A percentile compares a stretch with the other conserved stretches of the same genome.
These are phyloP conservation scores for Tragelaphus buxtoni DNA, from an alignment of 2,113 vertebrate species.

Conservation along the genomic window DNA sequence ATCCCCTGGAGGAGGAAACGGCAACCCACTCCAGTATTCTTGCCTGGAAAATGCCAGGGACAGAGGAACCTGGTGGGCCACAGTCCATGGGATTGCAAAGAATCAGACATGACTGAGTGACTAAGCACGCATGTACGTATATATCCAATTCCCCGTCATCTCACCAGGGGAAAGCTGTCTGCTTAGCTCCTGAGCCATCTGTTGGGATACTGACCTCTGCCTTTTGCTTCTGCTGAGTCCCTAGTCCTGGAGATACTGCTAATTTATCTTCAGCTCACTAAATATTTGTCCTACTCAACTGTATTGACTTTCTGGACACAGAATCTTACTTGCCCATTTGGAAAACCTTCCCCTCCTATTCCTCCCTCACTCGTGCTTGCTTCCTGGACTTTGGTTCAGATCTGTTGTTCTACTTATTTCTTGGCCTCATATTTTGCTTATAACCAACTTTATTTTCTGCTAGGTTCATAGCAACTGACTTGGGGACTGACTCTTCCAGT, in stretches of 20 bases:
- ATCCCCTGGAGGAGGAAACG: not conserved
- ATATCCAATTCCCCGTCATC: not conserved
- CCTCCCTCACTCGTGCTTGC: not conserved
- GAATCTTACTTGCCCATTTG: not conserved
- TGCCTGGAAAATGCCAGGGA: not conserved
- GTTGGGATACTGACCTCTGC: not conserved
- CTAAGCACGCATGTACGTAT: accelerated
- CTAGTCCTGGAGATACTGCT: not conserved
- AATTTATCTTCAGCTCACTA: not conserved
- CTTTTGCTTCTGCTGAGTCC: not conserved
- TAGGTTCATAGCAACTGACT: not conserved
- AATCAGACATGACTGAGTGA: not conserved
- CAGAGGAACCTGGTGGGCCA: not conserved
- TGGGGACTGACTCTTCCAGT: not conserved
- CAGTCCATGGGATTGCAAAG: not conserved
- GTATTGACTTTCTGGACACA: not conserved
- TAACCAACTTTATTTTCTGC: not conserved
- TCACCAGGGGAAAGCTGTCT: not conserved
- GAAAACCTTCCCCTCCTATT: not conserved
- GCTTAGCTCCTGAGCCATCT: not conserved
- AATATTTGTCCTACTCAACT: not conserved
- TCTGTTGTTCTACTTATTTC: not conserved
- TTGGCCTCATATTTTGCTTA: not conserved
- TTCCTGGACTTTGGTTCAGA: not conserved
- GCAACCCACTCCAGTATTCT: not conserved